These are phyloP conservation scores for Tribolium castaneum DNA, from an alignment of 1,140 invertebrate species.

Conservation along the genomic window DNA sequence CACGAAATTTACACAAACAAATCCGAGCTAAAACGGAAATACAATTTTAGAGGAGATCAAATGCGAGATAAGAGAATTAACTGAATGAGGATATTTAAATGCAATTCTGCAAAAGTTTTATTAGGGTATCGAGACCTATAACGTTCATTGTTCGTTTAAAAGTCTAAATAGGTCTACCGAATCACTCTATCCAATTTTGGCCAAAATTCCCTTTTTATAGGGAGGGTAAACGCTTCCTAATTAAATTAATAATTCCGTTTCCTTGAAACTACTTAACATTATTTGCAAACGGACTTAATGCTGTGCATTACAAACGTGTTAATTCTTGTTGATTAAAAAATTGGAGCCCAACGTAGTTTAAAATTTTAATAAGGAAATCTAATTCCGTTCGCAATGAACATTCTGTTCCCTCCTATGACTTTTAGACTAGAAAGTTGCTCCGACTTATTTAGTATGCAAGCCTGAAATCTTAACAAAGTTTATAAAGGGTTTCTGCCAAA, in stretches of 20 bases:
- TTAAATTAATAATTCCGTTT: background rate
- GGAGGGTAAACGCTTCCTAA: background rate
- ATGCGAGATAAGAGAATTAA: slow-evolving; percentile 25
- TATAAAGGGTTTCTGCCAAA: slow-evolving; percentile 20
- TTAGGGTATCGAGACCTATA: slow-evolving; percentile 17
- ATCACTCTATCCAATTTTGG: background rate
- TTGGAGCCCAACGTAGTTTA: background rate
- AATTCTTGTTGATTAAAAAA: too few species aligned
- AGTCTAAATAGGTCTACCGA: slow-evolving; percentile 13
- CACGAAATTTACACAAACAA: background rate
- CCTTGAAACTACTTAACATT: background rate
- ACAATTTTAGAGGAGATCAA: slow-evolving; percentile 12
- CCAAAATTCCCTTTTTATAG: background rate
- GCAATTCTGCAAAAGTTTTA: slow-evolving; percentile 27
- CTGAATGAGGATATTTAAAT: slow-evolving; percentile 23
- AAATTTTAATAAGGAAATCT: slow-evolving; percentile 24
- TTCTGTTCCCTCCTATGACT: slow-evolving; percentile 25
- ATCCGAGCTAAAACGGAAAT: background rate
- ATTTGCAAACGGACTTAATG: background rate
- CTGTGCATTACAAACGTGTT: too few species aligned
- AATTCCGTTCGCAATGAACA: background rate
- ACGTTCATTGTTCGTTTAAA: slow-evolving; percentile 9
- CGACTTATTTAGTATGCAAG: slow-evolving; percentile 30
- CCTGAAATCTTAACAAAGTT: slow-evolving; percentile 30
- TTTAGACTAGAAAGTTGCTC: slow-evolving; percentile 9